Evolutionary conservation across 1,140 invertebrate genomes (phyloP), one percentile per base, ranked within the genome.

Genomic region (Glossosoma conforme): DNA sequence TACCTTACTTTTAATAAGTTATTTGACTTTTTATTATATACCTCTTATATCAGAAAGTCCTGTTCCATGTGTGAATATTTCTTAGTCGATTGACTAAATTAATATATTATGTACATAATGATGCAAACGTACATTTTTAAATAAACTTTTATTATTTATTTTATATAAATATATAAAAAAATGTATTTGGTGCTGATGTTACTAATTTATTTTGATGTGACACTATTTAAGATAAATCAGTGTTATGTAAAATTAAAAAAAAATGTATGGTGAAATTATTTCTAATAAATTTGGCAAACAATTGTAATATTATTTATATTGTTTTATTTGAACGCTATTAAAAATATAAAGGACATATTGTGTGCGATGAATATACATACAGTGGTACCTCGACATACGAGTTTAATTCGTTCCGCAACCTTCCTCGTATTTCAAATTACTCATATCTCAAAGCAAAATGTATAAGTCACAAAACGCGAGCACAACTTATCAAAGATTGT

Each of bases 181-280:
- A 35, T 51, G 48, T 51, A 51, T 55, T 50, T 46, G 53, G 53
- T 55, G 53, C 53, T 55, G 53, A 55, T 40, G 47, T 50, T 55
- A 55, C 44, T 50, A 50, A 55, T 55, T 50, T 55, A 55, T 50
- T 55, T 42, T 51, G 42, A 55, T 44, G 32, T 50, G 42, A 54
- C 45, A 53, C 36, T 54, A 36, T 38, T 18, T 36, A 10, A 10
- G 8, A 18, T 9, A 18, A 17, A 40, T 36, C 20, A 22, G 37
- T 41, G 37, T 30, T 44, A 24, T 44, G 40, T 35, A 35, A 13
- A 36, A 40, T 42, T 35, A n/a, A 22, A 44, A 44, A 44, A 30
- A 44, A 22, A 24, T 44, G 28, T 55, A 55, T 33, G 35, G 44
- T 45, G 47, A 44, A 50, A 50, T 24, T 17, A 54, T 54, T 38